Evolutionary conservation across 1,140 invertebrate species (phyloP).

Genomic region (Phortica variegata): DNA sequence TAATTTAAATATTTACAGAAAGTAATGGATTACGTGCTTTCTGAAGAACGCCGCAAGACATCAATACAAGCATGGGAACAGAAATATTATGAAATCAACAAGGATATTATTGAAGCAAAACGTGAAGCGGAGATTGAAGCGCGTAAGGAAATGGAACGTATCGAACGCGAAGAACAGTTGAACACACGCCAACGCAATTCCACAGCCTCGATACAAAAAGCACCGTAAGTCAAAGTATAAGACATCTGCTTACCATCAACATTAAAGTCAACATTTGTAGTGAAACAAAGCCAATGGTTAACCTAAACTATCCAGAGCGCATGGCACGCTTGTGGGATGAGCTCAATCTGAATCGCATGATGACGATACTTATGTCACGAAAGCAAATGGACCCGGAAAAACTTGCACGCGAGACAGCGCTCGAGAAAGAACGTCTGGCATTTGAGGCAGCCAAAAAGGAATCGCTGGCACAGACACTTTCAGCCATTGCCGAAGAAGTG

Average conservation of each 20-base stretch:
- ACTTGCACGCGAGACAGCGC: constrained; percentile 40
- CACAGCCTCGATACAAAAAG: constrained; percentile 5
- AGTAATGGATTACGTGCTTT: constrained; percentile 29
- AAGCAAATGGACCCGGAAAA: constrained; percentile 52
- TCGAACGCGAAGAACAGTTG: constrained; percentile 30
- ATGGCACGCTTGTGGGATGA: constrained; percentile 47
- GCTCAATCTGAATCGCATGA: constrained; percentile 45
- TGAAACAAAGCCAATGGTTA: neutral
- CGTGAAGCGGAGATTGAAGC: constrained; percentile 35
- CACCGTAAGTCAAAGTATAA: constrained; percentile 5
- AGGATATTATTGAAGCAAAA: constrained; percentile 52
- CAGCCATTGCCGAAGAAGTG: constrained; percentile 37
- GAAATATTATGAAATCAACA: constrained; percentile 47
- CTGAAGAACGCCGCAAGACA: constrained; percentile 41
- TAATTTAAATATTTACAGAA: constrained; percentile 2
- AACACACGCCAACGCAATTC: constrained; percentile 22
- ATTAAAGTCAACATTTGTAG: neutral
- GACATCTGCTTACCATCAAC: neutral
- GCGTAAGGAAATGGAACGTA: constrained; percentile 42
- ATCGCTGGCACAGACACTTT: constrained; percentile 30
- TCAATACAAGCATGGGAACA: constrained; percentile 44
- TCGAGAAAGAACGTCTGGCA: constrained; percentile 42
- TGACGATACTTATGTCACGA: constrained; percentile 48
- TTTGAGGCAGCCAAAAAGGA: constrained; percentile 48
- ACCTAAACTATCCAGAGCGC: constrained; percentile 32